A percentile compares a stretch with the other conserved stretches of the same genome.
Conservation (phyloP, 2,797 vertebrate genomes). For the Smutsia gigantea region DNA sequence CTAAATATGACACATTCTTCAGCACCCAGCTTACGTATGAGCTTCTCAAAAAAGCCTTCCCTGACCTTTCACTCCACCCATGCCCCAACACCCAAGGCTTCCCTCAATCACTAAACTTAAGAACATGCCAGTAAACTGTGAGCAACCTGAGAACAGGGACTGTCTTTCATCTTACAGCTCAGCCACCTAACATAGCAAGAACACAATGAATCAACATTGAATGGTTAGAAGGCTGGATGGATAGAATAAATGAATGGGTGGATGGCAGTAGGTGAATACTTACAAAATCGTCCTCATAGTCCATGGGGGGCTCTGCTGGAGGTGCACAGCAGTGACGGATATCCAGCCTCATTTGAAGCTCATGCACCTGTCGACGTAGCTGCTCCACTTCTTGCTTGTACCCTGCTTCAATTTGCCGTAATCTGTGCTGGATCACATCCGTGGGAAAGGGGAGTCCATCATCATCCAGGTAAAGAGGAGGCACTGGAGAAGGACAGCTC, state of each 20-base stretch:
- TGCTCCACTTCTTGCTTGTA: constrained; percentile 99
- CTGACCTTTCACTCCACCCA: neutral
- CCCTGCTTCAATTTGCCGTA: constrained; percentile 97
- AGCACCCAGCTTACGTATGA: neutral
- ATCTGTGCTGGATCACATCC: constrained; percentile 97
- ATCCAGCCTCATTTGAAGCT: constrained; percentile 97
- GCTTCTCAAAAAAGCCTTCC: constrained; percentile 44
- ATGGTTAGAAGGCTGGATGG: neutral
- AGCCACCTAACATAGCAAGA: neutral
- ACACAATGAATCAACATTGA: neutral
- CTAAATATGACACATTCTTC: neutral
- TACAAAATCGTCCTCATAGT: constrained; percentile 99
- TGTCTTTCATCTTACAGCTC: neutral
- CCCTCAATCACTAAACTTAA: neutral
- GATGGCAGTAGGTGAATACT: constrained; percentile 82
- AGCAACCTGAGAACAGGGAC: neutral
- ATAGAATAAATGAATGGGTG: fast-evolving
- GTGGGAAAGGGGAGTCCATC: constrained; percentile 96
- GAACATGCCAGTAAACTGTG: neutral
- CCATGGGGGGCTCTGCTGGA: constrained; percentile 94
- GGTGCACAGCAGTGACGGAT: constrained; percentile 94
- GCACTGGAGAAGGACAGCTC: constrained; percentile 88
- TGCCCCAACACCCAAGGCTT: neutral
- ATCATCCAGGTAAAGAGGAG: constrained; percentile 95
- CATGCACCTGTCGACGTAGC: constrained; percentile 95